Conservation (phyloP, 1,140 invertebrate species). For the Bombyx mandarina region DNA sequence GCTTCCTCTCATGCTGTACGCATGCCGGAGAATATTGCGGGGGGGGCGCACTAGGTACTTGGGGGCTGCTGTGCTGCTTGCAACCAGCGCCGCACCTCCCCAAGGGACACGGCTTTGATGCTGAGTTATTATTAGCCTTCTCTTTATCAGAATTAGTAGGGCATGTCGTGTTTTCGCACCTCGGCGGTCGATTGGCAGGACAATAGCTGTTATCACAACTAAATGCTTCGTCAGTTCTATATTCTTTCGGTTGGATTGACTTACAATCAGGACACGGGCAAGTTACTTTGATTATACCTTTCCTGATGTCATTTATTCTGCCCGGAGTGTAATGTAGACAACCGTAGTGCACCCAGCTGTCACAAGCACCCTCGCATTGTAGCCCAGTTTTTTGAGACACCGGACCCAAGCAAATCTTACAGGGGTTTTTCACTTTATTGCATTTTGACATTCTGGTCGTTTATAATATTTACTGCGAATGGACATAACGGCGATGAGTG, state of each 20-base stretch:
- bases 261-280: constrained; percentile 49
- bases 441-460: constrained; percentile 12
- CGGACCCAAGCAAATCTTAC: constrained; percentile 41
- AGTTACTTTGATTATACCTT: constrained; percentile 30
- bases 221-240: constrained; percentile 27
- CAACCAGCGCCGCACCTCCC: constrained; percentile 31
- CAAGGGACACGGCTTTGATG: constrained; percentile 16
- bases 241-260: constrained; percentile 19
- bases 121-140: neutral
- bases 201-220: constrained; percentile 38
- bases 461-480: no score
- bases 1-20: neutral
- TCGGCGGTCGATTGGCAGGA: constrained; percentile 35
- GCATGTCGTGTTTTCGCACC: constrained; percentile 26
- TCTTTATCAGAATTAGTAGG: constrained; percentile 19
- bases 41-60: constrained; percentile 8
- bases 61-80: constrained; percentile 24
- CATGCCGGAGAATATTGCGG: constrained; percentile 5
- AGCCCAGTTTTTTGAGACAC: constrained; percentile 40
- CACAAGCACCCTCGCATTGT: constrained; percentile 51
- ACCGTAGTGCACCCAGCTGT: constrained; percentile 48
- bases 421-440: constrained; percentile 41
- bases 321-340: constrained; percentile 47
- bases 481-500: no score
- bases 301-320: constrained; percentile 43